Evolutionary conservation across 2,113 vertebrate species (phyloP), one percentile per base, ranked within the genome.

Genomic region (Uropsilus gracilis): DNA sequence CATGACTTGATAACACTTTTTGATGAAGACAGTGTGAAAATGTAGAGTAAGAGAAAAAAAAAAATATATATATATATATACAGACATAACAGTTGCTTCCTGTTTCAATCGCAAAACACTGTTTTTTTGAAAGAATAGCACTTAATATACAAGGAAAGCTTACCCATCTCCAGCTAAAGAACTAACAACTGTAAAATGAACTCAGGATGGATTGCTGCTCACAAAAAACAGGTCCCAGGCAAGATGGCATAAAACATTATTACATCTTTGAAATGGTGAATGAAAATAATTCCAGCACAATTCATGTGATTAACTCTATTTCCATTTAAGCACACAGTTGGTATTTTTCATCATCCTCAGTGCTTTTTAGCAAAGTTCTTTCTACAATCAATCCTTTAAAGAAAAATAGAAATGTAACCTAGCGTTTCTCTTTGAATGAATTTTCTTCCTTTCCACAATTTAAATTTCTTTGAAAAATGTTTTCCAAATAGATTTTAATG

Each of bases 251-350:
- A 96, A 97, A 97, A 97, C 96, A 97, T 96, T 97, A 95, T 95
- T 97, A 89, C 86, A 84, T 93, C 94, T 95, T 96, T 13, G 90
- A 98, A 98, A 92, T 77, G 59, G 90, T 97, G 92, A 98, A 98
- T 93, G 83, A 97, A 94, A 98, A 97, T 96, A 96, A 94, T 97
- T 98, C 55, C 44, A 59, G 84, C 94, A 96, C 11, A 94, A 92
- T 97, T 97, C 86, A 72, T 95, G 82, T 96, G 63, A 97, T 98
- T 97, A 98, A 97, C 97, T 97, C 86, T 83, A 66, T 98, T 98
- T 98, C 97, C 86, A 96, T 98, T 97, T 98, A 97, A 97, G 96
- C 93, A 95, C 46, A 95, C 37, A 86, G 80, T 96, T 97, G 96
- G 48, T 44, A 53, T 77, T 97, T 82, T 80, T 69, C 89, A 97